Base-by-base conservation (phyloP, 2,113 vertebrate species). In the Vidua chalybeata region DNA sequence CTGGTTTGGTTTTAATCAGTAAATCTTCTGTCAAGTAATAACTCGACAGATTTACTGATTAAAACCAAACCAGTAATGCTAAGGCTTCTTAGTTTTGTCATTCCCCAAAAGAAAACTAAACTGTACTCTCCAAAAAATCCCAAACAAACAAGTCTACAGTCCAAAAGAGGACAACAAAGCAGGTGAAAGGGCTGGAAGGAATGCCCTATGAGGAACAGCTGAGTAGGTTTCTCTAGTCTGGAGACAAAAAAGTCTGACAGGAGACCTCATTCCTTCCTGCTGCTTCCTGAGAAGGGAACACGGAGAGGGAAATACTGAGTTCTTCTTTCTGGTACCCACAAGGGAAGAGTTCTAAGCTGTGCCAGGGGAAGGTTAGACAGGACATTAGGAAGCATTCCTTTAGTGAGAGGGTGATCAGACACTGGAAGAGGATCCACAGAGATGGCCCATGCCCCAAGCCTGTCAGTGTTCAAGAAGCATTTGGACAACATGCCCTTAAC, bases 181-280 rank as follows among this genome's bases (percentile, higher is more conserved):
- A 41, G 39, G 22, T 39, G 31, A 37, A 33, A 80, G 7, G 15
- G 15, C 7, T 58, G 24, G 14, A 68, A 77, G 24, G 4, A 21
- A 52, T 5, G 1, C 26, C 20, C 11, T 17, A 0, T 13, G 15
- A 69, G 11, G 18, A 45, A 6, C 0, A 0, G 16, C 19, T 66
- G 6, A 63, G 31, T 7, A 18, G 37, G 30, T 12, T 62, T 72
- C 13, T 67, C 26, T 9, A 24, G 23, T 28, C 33, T 43, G 15
- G 28, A 67, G 13, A 27, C 11, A 43, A 81, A 71, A 20, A 10
- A 18, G 7, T 21, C 37, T 22, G 37, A 55, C 8, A 15, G 16
- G 26, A 7, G 6, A 67, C 5, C 2, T 51, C 24, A 33, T 19
- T 61, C 8, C 24, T 23, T 52, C 43, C 41, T 46, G 23, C 64